Evolutionary conservation across 2,113 vertebrate species (phyloP).

Genomic region (Archilochus colubris): DNA sequence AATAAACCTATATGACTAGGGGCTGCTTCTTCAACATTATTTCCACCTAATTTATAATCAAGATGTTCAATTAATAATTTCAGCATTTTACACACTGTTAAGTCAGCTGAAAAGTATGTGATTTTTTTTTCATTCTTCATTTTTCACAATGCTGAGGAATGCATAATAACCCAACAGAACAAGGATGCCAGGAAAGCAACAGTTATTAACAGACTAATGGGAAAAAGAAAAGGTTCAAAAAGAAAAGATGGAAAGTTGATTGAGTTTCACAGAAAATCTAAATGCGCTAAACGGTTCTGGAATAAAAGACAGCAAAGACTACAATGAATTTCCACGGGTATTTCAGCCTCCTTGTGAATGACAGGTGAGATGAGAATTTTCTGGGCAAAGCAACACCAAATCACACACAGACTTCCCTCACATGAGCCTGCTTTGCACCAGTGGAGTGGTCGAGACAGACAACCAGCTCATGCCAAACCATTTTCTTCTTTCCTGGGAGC

Average conservation of each 20-base stretch:
- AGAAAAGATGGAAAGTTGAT: constrained; percentile 66
- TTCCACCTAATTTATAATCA: constrained; percentile 86
- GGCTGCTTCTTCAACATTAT: constrained; percentile 84
- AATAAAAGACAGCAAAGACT: constrained; percentile 44
- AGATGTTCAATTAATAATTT: constrained; percentile 86
- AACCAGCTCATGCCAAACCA: not conserved
- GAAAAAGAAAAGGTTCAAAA: constrained; percentile 67
- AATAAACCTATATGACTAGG: constrained; percentile 79
- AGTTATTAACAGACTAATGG: constrained; percentile 76
- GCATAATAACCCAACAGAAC: constrained; percentile 77
- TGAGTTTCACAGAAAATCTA: constrained; percentile 69
- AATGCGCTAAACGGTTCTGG: constrained; percentile 47
- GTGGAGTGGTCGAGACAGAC: no score
- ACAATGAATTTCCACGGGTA: not conserved
- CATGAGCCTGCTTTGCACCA: not conserved
- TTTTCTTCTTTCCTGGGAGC: not conserved
- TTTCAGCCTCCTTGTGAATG: constrained; percentile 3
- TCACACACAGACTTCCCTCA: rapidly evolving
- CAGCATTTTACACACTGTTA: constrained; percentile 79
- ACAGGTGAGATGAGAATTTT: not conserved
- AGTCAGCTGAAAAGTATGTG: constrained; percentile 83
- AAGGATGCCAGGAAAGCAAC: constrained; percentile 70
- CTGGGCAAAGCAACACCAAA: rapidly evolving
- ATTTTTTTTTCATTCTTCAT: constrained; percentile 79
- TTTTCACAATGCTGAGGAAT: constrained; percentile 79